A percentile compares a stretch with the other conserved stretches of the same genome.
Evolutionary conservation across 2,797 vertebrate species (phyloP).

Genomic region (Cyclopterus lumpus): DNA sequence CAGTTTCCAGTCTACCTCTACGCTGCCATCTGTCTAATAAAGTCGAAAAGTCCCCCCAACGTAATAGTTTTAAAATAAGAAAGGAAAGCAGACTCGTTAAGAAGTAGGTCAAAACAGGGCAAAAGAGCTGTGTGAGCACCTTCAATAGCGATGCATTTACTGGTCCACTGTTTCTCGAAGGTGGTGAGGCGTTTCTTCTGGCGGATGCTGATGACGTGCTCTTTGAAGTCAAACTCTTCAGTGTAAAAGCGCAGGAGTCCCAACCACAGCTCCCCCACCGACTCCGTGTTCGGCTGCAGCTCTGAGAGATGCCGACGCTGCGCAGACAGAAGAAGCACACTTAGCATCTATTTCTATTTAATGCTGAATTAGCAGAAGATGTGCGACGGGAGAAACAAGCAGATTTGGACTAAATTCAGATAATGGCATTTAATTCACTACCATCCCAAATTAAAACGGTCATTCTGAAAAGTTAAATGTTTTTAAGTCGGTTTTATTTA

Average conservation of each 20-base stretch:
- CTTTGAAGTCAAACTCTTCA: slow-evolving; percentile 98
- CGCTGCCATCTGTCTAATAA: background rate
- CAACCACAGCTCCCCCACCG: slow-evolving; percentile 96
- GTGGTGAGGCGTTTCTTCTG: slow-evolving; percentile 95
- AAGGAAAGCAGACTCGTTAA: background rate
- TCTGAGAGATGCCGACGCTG: slow-evolving; percentile 88
- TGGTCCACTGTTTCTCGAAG: slow-evolving; percentile 99
- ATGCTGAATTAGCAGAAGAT: background rate
- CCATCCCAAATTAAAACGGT: background rate
- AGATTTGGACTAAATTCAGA: background rate
- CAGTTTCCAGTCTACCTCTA: background rate
- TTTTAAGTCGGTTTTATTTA: background rate
- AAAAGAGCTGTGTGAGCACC: slow-evolving; percentile 76
- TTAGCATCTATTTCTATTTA: too few relatives aligned
- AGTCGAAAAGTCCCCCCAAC: background rate
- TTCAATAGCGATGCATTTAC: slow-evolving; percentile 99
- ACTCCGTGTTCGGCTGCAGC: slow-evolving; percentile 90
- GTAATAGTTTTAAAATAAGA: background rate
- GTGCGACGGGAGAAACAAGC: background rate
- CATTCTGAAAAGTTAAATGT: background rate
- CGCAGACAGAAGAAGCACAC: background rate
- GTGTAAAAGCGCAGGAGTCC: slow-evolving; percentile 97
- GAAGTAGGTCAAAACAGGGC: background rate
- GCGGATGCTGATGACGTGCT: slow-evolving; percentile 97
- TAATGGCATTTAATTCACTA: background rate